A percentile compares a stretch with the other conserved stretches of the same genome.
These are phyloP conservation scores for Standfussiana lucernea DNA, from an alignment of 2,888 invertebrate genomes.

Conservation along the genomic window DNA sequence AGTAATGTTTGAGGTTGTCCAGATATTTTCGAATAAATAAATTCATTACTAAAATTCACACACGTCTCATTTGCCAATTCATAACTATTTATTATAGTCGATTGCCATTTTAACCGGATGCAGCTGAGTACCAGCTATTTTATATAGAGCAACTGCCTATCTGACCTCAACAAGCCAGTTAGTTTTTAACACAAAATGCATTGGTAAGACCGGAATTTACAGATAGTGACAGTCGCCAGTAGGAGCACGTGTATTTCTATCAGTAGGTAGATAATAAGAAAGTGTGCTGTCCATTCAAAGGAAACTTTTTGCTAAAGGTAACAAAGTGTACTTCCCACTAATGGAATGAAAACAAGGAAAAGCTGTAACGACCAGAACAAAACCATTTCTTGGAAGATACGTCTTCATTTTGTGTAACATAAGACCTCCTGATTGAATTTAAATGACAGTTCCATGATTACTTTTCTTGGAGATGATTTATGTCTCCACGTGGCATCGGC, in stretches of 20 bases:
- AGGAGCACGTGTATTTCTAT: no score
- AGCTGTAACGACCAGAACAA: slow-evolving; percentile 2
- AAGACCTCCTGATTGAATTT: slow-evolving; percentile 52
- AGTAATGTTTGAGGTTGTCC: background rate
- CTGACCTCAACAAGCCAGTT: background rate
- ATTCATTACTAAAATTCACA: background rate
- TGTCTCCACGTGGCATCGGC: slow-evolving; percentile 8
- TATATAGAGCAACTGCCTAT: background rate
- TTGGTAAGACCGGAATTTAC: background rate
- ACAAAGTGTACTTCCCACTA: background rate
- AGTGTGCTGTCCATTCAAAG: background rate
- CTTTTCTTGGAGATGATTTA: slow-evolving; percentile 43
- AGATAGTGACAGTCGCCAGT: background rate
- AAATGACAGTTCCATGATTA: slow-evolving; percentile 43
- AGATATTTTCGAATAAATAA: background rate
- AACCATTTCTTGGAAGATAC: background rate
- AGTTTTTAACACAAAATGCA: background rate
- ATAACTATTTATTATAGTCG: background rate
- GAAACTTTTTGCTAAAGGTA: background rate
- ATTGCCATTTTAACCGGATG: background rate
- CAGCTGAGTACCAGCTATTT: background rate
- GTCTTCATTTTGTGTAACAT: slow-evolving; percentile 12
- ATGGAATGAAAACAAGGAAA: background rate
- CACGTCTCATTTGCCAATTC: background rate
- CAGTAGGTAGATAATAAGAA: background rate